Conservation (phyloP, 2,113 vertebrate genomes). For the Bufo bufo region DNA sequence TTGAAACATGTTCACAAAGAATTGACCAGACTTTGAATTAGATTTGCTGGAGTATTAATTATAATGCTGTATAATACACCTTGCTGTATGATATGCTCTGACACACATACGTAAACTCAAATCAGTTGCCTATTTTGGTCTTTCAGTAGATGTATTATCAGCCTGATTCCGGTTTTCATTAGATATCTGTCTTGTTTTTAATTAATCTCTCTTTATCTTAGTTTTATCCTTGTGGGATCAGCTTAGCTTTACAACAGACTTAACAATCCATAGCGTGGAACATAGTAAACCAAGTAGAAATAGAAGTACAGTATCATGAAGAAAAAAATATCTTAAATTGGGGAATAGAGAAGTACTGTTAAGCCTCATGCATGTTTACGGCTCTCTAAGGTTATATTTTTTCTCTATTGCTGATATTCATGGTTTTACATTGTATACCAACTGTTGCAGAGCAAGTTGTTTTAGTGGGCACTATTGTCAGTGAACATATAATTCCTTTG, state of each 20-base stretch:
- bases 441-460: not conserved
- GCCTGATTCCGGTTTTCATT: conserved; percentile 31
- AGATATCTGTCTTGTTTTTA: conserved; percentile 22
- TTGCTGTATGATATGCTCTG: not conserved
- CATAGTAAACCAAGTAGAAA: conserved; percentile 4
- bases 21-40: too few relatives aligned
- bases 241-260: conserved; percentile 5
- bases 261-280: not conserved
- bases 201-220: conserved; percentile 41
- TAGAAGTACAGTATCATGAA: not conserved
- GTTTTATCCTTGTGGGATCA: conserved; percentile 14
- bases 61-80: not conserved
- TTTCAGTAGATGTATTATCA: not conserved
- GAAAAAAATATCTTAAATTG: not conserved
- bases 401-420: too few relatives aligned
- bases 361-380: not conserved
- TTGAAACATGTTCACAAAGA: too few relatives aligned
- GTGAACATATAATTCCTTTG: too few relatives aligned
- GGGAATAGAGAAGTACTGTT: not conserved
- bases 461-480: too few relatives aligned
- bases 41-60: not conserved
- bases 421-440: not conserved
- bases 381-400: not conserved
- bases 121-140: not conserved
- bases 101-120: not conserved